Percentiles rank a stretch among this genome's conserved stretches.
phyloP scores from a whole-genome alignment of 92 coral and sea anemone species.

The Actinernus sp. region DNA sequence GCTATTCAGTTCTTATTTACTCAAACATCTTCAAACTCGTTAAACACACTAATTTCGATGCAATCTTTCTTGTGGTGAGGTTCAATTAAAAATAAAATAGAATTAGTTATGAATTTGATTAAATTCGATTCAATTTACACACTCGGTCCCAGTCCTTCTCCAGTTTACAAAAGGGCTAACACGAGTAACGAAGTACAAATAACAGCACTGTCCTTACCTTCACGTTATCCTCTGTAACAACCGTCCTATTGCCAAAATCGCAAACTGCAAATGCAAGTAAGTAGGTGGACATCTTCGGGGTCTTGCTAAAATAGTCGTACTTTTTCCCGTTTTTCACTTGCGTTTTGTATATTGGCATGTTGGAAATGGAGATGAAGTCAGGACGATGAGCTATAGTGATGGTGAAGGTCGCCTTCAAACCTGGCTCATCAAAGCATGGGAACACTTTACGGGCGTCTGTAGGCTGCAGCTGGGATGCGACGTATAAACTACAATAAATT shows the following conservation, averaged over 20 bases:
- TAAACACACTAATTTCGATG: too few relatives aligned
- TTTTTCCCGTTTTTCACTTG: constrained; percentile 19
- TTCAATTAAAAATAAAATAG: too few relatives aligned
- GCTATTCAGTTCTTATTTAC: too few relatives aligned
- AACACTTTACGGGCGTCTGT: constrained; percentile 96
- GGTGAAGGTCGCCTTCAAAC: constrained; percentile 86
- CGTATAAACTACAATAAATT: constrained; percentile 63
- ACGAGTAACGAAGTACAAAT: neutral
- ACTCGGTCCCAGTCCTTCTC: too few relatives aligned
- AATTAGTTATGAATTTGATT: too few relatives aligned
- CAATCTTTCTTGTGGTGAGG: too few relatives aligned
- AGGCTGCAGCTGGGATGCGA: constrained; percentile 94
- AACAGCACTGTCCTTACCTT: too few relatives aligned
- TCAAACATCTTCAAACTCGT: too few relatives aligned
- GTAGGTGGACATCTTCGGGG: constrained; percentile 91
- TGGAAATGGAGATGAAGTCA: constrained; percentile 69
- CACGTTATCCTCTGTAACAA: constrained; percentile 34
- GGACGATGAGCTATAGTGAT: constrained; percentile 83
- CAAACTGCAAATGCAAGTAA: constrained; percentile 93
- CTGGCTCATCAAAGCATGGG: constrained; percentile 98
- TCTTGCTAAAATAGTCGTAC: constrained; percentile 69
- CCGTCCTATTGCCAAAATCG: constrained; percentile 56
- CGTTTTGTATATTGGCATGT: constrained; percentile 71
- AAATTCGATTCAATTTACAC: too few relatives aligned
- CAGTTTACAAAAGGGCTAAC: too few relatives aligned